Evolutionary conservation across 2,888 invertebrate genomes (phyloP).

Genomic region (Asteroscopus sphinx): DNA sequence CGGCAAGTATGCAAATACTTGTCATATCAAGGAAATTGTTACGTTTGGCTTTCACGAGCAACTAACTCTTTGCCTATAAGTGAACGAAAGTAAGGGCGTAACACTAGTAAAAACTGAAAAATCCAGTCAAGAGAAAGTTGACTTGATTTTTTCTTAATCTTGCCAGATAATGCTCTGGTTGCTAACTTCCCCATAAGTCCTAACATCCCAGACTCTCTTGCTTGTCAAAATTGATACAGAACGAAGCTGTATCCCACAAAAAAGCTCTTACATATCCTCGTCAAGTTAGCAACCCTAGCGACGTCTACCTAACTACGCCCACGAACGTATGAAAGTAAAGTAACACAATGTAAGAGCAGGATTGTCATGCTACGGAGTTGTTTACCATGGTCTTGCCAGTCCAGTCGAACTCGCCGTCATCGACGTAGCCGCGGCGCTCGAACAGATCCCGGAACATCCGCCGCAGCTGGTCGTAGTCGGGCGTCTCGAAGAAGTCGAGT

Average conservation of each 20-base stretch:
- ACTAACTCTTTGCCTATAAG: slow-evolving; percentile 31
- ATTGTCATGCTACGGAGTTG: slow-evolving; percentile 63
- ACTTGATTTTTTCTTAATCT: slow-evolving; percentile 29
- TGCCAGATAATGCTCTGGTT: slow-evolving; percentile 28
- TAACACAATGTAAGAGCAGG: slow-evolving; percentile 10
- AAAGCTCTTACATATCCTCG: not conserved
- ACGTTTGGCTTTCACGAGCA: slow-evolving; percentile 23
- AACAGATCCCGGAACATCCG: slow-evolving; percentile 98
- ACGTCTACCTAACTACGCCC: slow-evolving; percentile 6
- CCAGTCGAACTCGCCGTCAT: slow-evolving; percentile 98
- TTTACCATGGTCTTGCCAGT: slow-evolving; percentile 95
- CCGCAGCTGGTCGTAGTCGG: slow-evolving; percentile 99
- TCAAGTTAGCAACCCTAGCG: slow-evolving; percentile 28
- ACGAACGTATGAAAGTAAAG: slow-evolving; percentile 10
- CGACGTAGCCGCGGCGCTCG: slow-evolving; percentile 95
- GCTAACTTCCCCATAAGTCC: slow-evolving; percentile 19
- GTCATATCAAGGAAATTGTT: slow-evolving; percentile 24
- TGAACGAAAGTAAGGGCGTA: slow-evolving; percentile 31
- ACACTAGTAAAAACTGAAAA: slow-evolving; percentile 22
- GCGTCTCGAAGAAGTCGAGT: slow-evolving; percentile 99
- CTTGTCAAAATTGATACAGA: slow-evolving; percentile 1
- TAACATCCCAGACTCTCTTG: slow-evolving; percentile 7
- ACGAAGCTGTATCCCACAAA: not conserved
- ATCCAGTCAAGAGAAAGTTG: slow-evolving; percentile 25
- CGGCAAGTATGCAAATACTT: slow-evolving; percentile 43